phyloP scores from a whole-genome alignment of 2,113 vertebrate genomes.

The Empidonax alnorum region DNA sequence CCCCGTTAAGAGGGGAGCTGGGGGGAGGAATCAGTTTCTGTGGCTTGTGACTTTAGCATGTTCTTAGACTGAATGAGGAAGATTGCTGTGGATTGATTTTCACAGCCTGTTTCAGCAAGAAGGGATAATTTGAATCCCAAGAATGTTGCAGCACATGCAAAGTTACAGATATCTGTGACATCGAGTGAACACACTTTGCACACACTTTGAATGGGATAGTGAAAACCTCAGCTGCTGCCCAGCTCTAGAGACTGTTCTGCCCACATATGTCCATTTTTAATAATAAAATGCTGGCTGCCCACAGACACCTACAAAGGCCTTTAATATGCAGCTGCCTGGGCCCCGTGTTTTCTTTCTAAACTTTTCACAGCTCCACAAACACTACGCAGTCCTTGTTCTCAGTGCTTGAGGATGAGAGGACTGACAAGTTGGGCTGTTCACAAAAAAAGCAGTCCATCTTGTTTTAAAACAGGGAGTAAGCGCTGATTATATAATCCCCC shows the following conservation, averaged over 20 bases:
- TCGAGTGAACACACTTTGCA: neutral
- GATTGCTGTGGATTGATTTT: neutral
- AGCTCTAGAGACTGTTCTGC: neutral
- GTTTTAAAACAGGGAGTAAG: neutral
- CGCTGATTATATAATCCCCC: neutral
- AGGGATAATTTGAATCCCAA: neutral
- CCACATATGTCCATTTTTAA: neutral
- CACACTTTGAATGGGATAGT: neutral
- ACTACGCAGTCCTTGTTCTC: neutral
- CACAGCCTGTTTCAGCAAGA: neutral
- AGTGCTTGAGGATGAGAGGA: neutral
- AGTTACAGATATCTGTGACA: neutral
- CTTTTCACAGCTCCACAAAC: neutral
- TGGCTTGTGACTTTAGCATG: neutral
- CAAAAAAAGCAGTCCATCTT: neutral
- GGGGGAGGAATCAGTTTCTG: neutral
- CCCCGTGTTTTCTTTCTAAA: neutral
- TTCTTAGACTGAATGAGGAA: neutral
- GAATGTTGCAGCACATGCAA: neutral
- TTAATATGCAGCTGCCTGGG: neutral
- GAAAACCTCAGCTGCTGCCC: neutral
- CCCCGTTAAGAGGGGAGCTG: neutral
- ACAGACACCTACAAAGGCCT: neutral
- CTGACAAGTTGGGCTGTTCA: neutral
- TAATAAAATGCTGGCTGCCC: neutral